Conservation (phyloP, 37 sponge, comb jelly and placozoan genomes). For the Oscarella lobularis region DNA sequence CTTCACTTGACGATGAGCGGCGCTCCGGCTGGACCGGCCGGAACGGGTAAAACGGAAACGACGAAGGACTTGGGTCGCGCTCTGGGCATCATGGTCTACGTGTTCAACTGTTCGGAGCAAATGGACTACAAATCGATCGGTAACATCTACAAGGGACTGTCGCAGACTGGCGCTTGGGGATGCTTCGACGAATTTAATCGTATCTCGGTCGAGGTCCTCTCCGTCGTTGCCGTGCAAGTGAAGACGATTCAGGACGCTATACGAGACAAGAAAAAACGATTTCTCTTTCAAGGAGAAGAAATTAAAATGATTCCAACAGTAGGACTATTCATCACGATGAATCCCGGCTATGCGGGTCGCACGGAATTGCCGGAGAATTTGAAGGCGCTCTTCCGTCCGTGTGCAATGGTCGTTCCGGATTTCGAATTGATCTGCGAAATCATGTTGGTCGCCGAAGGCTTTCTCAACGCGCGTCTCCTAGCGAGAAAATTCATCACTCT, state of each 20-base stretch:
- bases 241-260: slow-evolving; percentile 76
- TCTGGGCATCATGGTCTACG: slow-evolving; percentile 93
- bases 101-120: slow-evolving; percentile 99
- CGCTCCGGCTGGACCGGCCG: slow-evolving; percentile 97
- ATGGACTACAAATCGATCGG: slow-evolving; percentile 97
- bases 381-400: slow-evolving; percentile 90
- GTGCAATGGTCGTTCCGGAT: slow-evolving; percentile 99
- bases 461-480: slow-evolving; percentile 76
- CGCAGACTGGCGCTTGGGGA: slow-evolving; percentile 98
- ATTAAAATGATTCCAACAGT: slow-evolving; percentile 70
- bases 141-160: slow-evolving; percentile 77
- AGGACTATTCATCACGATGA: slow-evolving; percentile 98
- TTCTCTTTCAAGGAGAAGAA: slow-evolving; percentile 82
- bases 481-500: slow-evolving; percentile 96
- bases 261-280: slow-evolving; percentile 70
- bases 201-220: slow-evolving; percentile 91
- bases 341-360: slow-evolving; percentile 98
- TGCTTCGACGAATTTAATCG: slow-evolving; percentile 99
- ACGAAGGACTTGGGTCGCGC: slow-evolving; percentile 96
- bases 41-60: slow-evolving; percentile 66
- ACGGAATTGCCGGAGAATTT: slow-evolving; percentile 97
- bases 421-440: slow-evolving; percentile 93
- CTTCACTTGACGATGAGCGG: slow-evolving; percentile 95
- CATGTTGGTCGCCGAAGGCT: slow-evolving; percentile 97
- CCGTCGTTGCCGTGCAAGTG: slow-evolving; percentile 90